Conservation (phyloP, 2,888 invertebrate genomes). For the Andrena minutula region DNA sequence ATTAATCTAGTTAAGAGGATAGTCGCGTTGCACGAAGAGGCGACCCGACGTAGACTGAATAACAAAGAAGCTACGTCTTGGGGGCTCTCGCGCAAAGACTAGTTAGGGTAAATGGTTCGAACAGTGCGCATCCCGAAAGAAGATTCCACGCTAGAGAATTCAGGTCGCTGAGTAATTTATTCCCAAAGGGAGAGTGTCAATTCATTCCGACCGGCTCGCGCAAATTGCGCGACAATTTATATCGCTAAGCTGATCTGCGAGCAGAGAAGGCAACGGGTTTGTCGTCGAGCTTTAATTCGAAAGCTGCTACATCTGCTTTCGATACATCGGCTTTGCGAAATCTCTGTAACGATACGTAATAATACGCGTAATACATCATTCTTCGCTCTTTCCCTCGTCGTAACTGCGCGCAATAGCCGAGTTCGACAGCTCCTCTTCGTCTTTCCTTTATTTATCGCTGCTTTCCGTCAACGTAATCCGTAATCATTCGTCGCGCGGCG, state of each 20-base stretch:
- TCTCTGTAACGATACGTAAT: background rate
- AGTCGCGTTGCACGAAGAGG: background rate
- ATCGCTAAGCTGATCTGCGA: background rate
- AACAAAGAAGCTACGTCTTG: constrained; percentile 8
- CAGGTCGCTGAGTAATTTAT: background rate
- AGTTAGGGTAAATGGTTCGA: no score
- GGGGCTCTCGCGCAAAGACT: background rate
- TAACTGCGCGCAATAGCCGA: background rate
- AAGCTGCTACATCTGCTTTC: background rate
- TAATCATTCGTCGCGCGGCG: background rate
- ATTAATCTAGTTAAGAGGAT: constrained; percentile 51
- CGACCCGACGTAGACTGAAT: constrained; percentile 1
- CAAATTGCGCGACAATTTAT: background rate
- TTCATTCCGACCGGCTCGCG: background rate
- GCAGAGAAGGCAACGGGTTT: background rate
- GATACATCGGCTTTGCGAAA: background rate
- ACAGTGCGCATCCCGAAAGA: no score
- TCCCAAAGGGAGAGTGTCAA: background rate
- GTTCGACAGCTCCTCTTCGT: background rate
- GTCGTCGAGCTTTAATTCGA: background rate
- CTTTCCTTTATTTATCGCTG: background rate
- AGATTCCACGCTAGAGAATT: no score
- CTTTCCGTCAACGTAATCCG: constrained; percentile 8
- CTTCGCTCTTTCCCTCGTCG: background rate
- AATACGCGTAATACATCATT: background rate